Base-by-base conservation (phyloP, 1,140 invertebrate genomes). In the Theocolax elegans region DNA sequence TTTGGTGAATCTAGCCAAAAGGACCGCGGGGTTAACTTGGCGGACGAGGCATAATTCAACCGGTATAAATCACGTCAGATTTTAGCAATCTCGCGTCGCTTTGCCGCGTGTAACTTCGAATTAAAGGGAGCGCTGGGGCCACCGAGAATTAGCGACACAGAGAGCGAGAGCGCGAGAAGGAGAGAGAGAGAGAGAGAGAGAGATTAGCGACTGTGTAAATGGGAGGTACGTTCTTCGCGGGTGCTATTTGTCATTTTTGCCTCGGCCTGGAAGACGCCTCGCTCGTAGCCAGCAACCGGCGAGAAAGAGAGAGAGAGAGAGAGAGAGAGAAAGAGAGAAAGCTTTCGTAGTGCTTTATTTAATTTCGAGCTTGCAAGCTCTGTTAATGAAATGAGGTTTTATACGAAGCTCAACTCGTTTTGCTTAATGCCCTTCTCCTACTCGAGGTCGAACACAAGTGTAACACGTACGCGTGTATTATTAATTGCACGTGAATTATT, bases 141-240 rank as follows among this genome's bases (percentile, higher is more conserved):
- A 72, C 66, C 19, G 23, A 62, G 67, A 54, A 63, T 62, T 49
- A 53, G 56, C 58, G 48, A 62, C 67, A 40, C n/a, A 27, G 21
- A 10, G 40, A 19, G 21, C 21, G 72, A 69, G 13, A 29, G 27
- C 23, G 21, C 19, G 48, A 21, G 7, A 19, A 13, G 13, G 29
- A 35, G 13, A 51, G 17, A 15, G 29, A 49, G 42, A 59, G 38
- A 31, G 73, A 72, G 66, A 72, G 40, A 48, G 48, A 72, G 75
- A 79, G 77, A 79, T 79, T 79, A 77, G 71, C 69, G 64, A 71
- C 76, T 75, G 79, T 77, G 78, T 76, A 79, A 79, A 79, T 79
- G 67, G 49, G 65, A 76, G 68, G 49, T 66, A 68, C 23, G 73
- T 79, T 68, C 77, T 76, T 79, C 62, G 73, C 54, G 67, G 46